These are phyloP conservation scores for Glyptemys insculpta DNA, from an alignment of 2,797 vertebrate species.

Conservation along the genomic window DNA sequence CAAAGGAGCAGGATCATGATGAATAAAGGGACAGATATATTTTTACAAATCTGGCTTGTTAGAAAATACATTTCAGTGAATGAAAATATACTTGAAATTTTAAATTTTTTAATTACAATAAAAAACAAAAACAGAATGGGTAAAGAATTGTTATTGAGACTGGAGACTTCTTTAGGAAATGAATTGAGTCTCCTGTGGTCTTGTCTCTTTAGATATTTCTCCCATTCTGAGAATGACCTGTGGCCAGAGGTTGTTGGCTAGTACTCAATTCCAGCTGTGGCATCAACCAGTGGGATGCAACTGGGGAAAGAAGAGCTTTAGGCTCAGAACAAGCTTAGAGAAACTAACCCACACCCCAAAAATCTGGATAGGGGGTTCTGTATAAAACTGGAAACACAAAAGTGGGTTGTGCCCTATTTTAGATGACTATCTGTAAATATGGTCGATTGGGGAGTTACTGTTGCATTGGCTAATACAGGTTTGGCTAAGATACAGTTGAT, in stretches of 20 bases:
- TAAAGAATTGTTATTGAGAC: fast-evolving
- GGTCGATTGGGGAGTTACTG: background rate
- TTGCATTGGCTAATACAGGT: background rate
- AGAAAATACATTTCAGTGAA: conserved; percentile 67
- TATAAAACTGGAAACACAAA: background rate
- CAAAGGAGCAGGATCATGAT: background rate
- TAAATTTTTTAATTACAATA: conserved; percentile 11
- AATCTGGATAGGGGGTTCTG: fast-evolving
- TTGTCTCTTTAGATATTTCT: background rate
- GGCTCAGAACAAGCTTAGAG: background rate
- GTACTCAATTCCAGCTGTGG: background rate
- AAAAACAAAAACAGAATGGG: background rate
- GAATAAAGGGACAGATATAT: conserved; percentile 41
- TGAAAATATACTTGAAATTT: conserved; percentile 46
- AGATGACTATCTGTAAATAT: background rate
- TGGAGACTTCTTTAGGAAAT: background rate
- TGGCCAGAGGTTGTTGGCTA: background rate
- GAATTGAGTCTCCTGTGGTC: background rate
- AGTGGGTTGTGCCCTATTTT: background rate
- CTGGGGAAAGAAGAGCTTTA: background rate
- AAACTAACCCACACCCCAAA: fast-evolving
- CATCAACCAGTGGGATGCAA: background rate
- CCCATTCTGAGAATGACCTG: background rate
- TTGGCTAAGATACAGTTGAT: background rate
- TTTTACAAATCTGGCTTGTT: conserved; percentile 63